These are phyloP conservation scores for Axis porcinus DNA, from an alignment of 2,113 vertebrate species.

Conservation along the genomic window DNA sequence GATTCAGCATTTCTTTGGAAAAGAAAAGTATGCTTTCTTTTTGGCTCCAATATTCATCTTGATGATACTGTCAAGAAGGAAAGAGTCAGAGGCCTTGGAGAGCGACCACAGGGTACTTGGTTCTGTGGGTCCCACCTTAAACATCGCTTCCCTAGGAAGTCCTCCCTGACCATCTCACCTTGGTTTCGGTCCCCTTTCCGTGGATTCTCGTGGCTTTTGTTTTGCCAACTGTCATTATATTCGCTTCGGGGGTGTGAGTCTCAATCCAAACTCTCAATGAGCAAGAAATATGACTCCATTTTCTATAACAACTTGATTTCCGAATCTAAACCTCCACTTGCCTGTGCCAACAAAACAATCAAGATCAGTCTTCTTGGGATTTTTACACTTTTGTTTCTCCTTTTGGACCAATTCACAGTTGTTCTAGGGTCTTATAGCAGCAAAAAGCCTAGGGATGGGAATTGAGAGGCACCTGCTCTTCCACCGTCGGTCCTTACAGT, in stretches of 20 bases:
- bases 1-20: not conserved
- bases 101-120: not conserved
- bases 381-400: not conserved
- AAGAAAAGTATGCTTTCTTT: not conserved
- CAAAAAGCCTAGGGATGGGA: too few species aligned
- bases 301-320: not conserved
- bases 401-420: not conserved
- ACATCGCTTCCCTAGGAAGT: not conserved
- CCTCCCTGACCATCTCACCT: not conserved
- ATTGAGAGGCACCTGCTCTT: not conserved
- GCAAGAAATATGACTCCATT: not conserved
- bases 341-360: not conserved
- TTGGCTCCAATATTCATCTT: not conserved
- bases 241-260: not conserved
- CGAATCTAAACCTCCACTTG: not conserved
- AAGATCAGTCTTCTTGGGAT: not conserved
- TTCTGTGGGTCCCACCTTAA: not conserved
- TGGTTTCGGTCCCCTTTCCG: not conserved
- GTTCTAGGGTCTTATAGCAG: not conserved
- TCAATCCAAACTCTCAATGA: not conserved
- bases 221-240: not conserved
- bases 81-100: not conserved
- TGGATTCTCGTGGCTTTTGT: not conserved
- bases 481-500: accelerated
- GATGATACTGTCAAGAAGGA: not conserved